Percentiles rank a stretch among this genome's conserved stretches.
Evolutionary conservation across 1,140 invertebrate genomes (phyloP).

Genomic region (Elymnias hypermnestra): DNA sequence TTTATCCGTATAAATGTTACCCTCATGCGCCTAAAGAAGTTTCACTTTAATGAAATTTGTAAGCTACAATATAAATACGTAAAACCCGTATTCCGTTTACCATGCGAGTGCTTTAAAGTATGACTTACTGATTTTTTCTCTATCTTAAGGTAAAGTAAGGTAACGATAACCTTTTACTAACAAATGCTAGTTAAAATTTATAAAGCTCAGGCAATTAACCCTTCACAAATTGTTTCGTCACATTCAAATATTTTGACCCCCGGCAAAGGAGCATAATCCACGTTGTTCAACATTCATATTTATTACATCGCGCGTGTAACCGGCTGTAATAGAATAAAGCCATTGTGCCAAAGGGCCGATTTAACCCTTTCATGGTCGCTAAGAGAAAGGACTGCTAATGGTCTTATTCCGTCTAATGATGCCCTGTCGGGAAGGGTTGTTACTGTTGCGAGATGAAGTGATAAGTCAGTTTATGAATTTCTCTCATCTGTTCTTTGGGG

Average conservation of each 20-base stretch:
- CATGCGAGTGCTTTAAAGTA: too few species aligned
- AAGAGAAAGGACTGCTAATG: conserved; percentile 74
- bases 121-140: too few species aligned
- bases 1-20: too few species aligned
- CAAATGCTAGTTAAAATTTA: conserved; percentile 27
- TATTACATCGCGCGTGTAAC: conserved; percentile 73
- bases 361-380: conserved; percentile 66
- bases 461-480: conserved; percentile 69
- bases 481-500: conserved; percentile 39
- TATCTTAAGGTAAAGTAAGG: too few species aligned
- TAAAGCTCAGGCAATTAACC: conserved; percentile 65
- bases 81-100: too few species aligned
- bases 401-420: conserved; percentile 74
- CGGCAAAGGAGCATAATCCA: conserved; percentile 66
- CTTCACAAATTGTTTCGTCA: conserved; percentile 63
- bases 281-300: conserved; percentile 74
- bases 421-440: conserved; percentile 51
- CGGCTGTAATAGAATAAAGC: conserved; percentile 69
- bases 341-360: conserved; percentile 62
- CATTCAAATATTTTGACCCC: conserved; percentile 75
- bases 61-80: too few species aligned
- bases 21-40: too few species aligned
- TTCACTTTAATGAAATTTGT: too few species aligned
- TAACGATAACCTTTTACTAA: not conserved
- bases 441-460: conserved; percentile 67